These are phyloP conservation scores for Nasonia oneida DNA, from an alignment of 2,888 invertebrate species.

Conservation along the genomic window DNA sequence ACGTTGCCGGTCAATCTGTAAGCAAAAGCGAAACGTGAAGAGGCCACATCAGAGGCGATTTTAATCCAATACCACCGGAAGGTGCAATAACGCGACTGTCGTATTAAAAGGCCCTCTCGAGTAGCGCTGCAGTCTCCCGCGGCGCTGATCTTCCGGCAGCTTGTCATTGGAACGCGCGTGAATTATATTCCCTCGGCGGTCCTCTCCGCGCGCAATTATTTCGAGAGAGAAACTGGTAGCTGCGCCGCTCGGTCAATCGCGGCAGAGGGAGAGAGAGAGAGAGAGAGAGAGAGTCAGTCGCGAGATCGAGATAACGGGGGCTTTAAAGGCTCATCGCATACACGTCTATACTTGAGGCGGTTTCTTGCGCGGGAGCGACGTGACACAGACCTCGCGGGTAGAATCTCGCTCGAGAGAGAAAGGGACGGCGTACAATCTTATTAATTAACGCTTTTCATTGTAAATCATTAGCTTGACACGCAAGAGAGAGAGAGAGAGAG, in stretches of 20 bases:
- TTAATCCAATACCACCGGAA: background rate
- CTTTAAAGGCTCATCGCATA: conserved; percentile 55
- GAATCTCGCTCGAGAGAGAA: conserved; percentile 41
- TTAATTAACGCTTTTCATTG: conserved; percentile 51
- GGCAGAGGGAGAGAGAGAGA: no score
- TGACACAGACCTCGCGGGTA: conserved; percentile 36
- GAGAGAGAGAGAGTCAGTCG: background rate
- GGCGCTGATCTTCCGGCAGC: conserved; percentile 60
- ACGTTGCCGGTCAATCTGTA: no score
- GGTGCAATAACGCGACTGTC: background rate
- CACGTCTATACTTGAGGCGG: conserved; percentile 15
- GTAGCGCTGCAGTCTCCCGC: conserved; percentile 38
- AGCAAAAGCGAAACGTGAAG: background rate
- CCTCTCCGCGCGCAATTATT: background rate
- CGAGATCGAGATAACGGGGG: conserved; percentile 68
- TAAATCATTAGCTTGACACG: conserved; percentile 44
- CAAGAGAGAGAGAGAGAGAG: background rate
- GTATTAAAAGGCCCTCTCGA: conserved; percentile 48
- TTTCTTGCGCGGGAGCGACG: conserved; percentile 19
- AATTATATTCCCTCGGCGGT: conserved; percentile 65
- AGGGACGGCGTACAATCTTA: conserved; percentile 46
- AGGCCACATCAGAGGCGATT: background rate
- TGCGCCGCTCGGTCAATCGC: background rate
- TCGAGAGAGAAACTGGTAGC: conserved; percentile 4
- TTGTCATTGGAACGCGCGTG: conserved; percentile 66